Percentiles rank a stretch among this genome's conserved stretches.
Conservation (phyloP, 2,113 vertebrate species). For the Chaetodon trifascialis region DNA sequence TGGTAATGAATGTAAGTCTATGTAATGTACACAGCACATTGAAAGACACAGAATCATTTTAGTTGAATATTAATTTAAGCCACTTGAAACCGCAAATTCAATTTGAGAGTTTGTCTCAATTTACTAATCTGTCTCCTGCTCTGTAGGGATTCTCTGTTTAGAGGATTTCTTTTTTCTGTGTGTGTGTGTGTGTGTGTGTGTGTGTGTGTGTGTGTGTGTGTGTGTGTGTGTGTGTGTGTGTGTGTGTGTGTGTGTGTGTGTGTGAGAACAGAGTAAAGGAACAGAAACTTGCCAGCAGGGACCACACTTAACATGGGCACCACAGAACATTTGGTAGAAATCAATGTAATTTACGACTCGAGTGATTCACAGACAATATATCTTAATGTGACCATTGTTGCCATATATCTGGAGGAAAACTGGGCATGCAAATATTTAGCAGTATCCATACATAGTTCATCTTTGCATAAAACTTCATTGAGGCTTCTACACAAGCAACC, state of each 20-base stretch:
- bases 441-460: neutral
- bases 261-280: conserved; percentile 2
- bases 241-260: no score
- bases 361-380: conserved; percentile 10
- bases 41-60: neutral
- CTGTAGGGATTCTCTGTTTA: neutral
- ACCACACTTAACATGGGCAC: conserved; percentile 1
- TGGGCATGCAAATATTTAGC: conserved; percentile 21
- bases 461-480: conserved; percentile 7
- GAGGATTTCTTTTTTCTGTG: neutral
- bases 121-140: neutral
- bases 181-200: no score
- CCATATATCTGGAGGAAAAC: neutral
- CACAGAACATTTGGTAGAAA: neutral
- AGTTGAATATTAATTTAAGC: no score
- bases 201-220: no score
- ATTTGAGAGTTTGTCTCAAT: neutral
- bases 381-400: neutral
- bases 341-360: neutral
- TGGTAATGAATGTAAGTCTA: no score
- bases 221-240: no score
- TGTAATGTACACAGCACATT: no score
- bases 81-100: neutral
- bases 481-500: conserved; percentile 20
- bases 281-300: conserved; percentile 10